Conservation (phyloP, 2,113 vertebrate species). For the Brachyhypopomus gauderio region DNA sequence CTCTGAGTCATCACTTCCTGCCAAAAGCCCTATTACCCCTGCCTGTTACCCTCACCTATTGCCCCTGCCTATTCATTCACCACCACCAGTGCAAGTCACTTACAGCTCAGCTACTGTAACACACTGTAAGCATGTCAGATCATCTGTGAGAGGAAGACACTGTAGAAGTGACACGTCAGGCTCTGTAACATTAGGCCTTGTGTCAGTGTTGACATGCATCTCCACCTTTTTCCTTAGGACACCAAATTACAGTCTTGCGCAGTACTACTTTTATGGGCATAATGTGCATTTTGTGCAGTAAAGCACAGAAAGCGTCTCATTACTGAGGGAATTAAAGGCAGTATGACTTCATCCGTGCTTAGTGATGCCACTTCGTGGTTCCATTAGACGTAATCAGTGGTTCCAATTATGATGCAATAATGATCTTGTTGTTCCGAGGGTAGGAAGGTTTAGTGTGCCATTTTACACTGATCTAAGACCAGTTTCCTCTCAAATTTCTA, state of each 20-base stretch:
- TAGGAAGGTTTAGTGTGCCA: not conserved
- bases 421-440: too few species aligned
- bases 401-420: too few species aligned
- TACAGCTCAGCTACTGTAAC: not conserved
- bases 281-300: not conserved
- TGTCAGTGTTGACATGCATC: not conserved
- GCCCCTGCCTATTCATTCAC: not conserved
- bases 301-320: not conserved
- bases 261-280: not conserved
- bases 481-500: not conserved
- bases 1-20: not conserved
- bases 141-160: not conserved
- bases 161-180: not conserved
- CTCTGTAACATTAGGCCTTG: not conserved
- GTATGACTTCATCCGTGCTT: not conserved
- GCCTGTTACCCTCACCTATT: not conserved
- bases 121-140: not conserved
- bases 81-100: too few species aligned
- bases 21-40: not conserved
- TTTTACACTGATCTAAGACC: constrained; percentile 1
- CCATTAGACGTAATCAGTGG: not conserved
- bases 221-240: not conserved
- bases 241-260: not conserved
- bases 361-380: not conserved
- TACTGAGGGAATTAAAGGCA: not conserved